Base-by-base conservation (phyloP, 2,888 invertebrate species). In the Xanthorhoe designata region DNA sequence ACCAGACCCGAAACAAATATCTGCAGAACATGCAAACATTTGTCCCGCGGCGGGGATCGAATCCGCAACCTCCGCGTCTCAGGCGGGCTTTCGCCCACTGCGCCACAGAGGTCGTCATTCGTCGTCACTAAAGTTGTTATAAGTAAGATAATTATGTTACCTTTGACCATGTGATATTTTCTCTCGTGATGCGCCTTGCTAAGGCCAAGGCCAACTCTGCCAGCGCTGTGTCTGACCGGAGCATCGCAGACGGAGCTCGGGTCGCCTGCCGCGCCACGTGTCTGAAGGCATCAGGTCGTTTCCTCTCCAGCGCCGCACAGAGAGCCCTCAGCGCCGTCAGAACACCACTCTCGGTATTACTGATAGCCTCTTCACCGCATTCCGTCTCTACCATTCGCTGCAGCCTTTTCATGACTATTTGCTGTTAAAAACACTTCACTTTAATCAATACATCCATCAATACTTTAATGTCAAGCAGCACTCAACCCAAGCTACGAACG, bases 141-240 rank as follows among this genome's bases (percentile, higher is more conserved):
- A n/a, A n/a, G n/a, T n/a, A n/a, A n/a, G n/a, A n/a, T n/a, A n/a
- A n/a, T n/a, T n/a, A n/a, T n/a, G n/a, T n/a, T 10, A 97, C 95
- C 91, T 97, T 97, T 63, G 96, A 96, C 97, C 97, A 97, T 0
- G 96, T 96, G 68, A 97, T 96, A 75, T 96, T 96, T 42, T 94
- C 90, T 63, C 96, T 95, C 72, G 97, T 95, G 57, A 97, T 92
- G 66, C 97, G 95, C 29, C 96, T 94, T 0, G 96, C 96, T 9
- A 97, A 94, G 10, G 96, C 95, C 45, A 96, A 94, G 47, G 97
- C 88, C 32, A 96, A 90, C 69, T 95, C 94, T 6, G 94, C 92
- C 49, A 95, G 92, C 13, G 95, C 94, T 62, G 95, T 94, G 77
- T 95, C 95, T 0, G 94, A 94, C 1, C 94, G 90, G 49, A 95